phyloP scores from a whole-genome alignment of 2,113 vertebrate genomes.

The Odontophorus gujanensis region DNA sequence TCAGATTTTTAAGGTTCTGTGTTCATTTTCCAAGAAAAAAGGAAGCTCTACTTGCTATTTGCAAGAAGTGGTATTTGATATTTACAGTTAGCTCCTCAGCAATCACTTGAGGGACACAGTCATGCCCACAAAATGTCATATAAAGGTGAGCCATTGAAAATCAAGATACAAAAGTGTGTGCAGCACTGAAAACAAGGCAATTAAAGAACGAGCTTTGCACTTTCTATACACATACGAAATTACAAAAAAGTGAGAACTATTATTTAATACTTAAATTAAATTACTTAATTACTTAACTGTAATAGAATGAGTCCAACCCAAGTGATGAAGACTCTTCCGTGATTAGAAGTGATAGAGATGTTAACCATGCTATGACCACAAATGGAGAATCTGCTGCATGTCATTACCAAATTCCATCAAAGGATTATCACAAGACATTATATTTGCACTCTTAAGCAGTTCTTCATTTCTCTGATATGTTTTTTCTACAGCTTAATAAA shows the following conservation, averaged over 20 bases:
- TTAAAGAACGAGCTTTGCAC: not conserved
- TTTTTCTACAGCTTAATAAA: not conserved
- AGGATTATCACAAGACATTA: not conserved
- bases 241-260: not conserved
- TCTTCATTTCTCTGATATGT: not conserved
- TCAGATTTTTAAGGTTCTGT: not conserved
- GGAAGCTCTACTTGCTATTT: not conserved
- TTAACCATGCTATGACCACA: accelerated
- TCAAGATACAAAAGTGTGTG: not conserved
- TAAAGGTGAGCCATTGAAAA: not conserved
- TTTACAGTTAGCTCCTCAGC: not conserved
- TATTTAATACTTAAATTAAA: no score
- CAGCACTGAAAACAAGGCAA: not conserved
- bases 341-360: not conserved
- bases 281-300: not conserved
- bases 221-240: not conserved
- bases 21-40: not conserved
- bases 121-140: not conserved
- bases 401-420: not conserved
- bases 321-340: not conserved
- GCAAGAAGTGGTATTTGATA: not conserved
- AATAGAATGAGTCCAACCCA: not conserved
- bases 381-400: not conserved
- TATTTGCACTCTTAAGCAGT: not conserved
- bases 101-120: not conserved